phyloP scores from a whole-genome alignment of 1,140 invertebrate genomes.

The Glossosoma conforme region DNA sequence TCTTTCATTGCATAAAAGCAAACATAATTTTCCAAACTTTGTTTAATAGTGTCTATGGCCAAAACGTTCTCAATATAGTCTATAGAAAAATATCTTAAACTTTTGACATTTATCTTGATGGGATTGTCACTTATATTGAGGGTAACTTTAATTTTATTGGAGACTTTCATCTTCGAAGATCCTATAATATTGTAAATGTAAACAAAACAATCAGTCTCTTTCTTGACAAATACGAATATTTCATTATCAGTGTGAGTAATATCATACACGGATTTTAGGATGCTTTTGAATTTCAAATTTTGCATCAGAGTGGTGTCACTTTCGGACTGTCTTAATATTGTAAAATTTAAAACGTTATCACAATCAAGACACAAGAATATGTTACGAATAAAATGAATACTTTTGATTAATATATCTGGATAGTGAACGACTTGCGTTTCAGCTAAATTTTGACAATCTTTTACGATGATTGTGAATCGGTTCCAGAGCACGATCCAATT shows the following conservation, averaged over 20 bases:
- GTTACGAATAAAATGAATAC: background rate
- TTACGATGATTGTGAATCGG: background rate
- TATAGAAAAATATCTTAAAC: background rate
- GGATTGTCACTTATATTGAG: background rate
- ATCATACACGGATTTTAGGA: background rate
- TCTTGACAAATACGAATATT: background rate
- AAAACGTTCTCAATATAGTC: background rate
- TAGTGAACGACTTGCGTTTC: background rate
- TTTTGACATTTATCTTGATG: background rate
- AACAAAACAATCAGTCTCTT: background rate
- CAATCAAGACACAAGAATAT: background rate
- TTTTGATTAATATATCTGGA: background rate
- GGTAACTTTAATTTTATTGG: background rate
- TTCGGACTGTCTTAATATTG: background rate
- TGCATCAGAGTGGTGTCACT: background rate
- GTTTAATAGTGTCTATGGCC: background rate
- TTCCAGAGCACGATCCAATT: background rate
- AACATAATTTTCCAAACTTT: background rate
- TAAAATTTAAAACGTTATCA: background rate
- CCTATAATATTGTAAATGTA: background rate
- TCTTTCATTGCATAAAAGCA: background rate
- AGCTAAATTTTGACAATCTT: background rate
- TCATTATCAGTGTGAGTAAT: background rate
- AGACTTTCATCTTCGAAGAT: background rate
- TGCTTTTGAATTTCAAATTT: background rate